Percentiles rank a stretch among this genome's conserved stretches.
Evolutionary conservation across 2,888 invertebrate genomes (phyloP).

Genomic region (Oscheius sp.): DNA sequence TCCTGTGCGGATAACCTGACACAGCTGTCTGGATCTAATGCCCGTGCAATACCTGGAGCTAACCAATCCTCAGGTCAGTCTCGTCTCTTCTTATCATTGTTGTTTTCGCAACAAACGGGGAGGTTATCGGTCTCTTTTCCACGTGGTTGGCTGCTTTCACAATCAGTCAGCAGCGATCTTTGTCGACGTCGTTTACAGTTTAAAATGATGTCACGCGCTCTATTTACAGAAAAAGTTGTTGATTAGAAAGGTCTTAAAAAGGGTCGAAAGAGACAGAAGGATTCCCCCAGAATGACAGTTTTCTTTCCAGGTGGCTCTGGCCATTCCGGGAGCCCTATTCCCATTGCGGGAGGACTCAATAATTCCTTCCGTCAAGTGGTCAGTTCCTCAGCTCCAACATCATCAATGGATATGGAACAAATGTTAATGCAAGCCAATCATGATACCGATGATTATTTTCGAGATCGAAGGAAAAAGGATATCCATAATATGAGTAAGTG

Average conservation of each 20-base stretch:
- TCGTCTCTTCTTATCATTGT: background rate
- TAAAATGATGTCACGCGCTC: conserved; percentile 12
- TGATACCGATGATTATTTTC: conserved; percentile 58
- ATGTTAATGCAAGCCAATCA: conserved; percentile 45
- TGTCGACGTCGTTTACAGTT: conserved; percentile 11
- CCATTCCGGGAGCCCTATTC: conserved; percentile 61
- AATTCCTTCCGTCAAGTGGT: conserved; percentile 58
- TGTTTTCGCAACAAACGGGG: background rate
- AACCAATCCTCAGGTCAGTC: conserved; percentile 39
- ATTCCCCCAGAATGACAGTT: background rate
- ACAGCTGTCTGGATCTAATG: conserved; percentile 51
- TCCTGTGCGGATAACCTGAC: conserved; percentile 61
- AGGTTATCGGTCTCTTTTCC: background rate
- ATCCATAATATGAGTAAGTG: conserved; percentile 70
- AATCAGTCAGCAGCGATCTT: conserved; percentile 8
- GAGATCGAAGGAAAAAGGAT: conserved; percentile 70
- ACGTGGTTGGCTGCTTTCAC: too few species aligned
- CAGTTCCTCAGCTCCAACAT: conserved; percentile 66
- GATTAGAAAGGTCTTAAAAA: conserved; percentile 3
- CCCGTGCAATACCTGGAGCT: conserved; percentile 52
- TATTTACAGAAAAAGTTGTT: conserved; percentile 23
- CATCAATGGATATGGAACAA: conserved; percentile 63
- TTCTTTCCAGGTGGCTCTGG: conserved; percentile 50
- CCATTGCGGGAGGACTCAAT: conserved; percentile 42
- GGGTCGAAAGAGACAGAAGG: background rate